Conservation (phyloP, 2,113 vertebrate species). For the Chascanopsetta lugubris region DNA sequence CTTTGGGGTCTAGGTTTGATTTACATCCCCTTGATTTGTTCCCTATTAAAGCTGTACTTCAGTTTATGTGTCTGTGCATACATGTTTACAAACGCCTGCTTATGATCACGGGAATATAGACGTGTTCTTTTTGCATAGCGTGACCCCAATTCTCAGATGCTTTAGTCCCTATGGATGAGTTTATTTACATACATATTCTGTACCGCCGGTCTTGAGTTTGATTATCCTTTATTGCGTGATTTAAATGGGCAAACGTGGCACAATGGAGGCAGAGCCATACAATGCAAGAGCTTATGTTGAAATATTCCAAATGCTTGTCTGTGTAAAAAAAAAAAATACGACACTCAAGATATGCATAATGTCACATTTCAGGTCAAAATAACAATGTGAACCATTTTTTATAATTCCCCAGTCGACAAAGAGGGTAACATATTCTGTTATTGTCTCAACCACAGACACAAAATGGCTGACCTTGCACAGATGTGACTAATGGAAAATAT, state of each 20-base stretch:
- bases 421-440: neutral
- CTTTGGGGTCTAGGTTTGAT: neutral
- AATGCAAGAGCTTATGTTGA: neutral
- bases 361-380: neutral
- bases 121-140: neutral
- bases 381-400: neutral
- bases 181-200: neutral
- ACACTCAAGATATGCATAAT: neutral
- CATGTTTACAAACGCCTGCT: neutral
- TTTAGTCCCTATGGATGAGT: neutral
- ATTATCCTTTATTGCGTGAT: neutral
- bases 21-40: neutral
- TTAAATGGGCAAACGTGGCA: neutral
- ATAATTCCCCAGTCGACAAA: too few species aligned
- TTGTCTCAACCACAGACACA: neutral
- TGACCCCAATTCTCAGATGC: neutral
- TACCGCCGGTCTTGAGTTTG: neutral
- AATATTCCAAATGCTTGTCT: neutral
- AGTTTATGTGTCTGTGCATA: neutral
- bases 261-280: neutral
- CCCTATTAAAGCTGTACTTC: too few species aligned
- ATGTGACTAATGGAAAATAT: too few species aligned
- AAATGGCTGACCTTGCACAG: too few species aligned
- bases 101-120: neutral
- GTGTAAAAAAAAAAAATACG: neutral